A percentile compares a stretch with the other conserved stretches of the same genome.
phyloP scores from a whole-genome alignment of 2,888 invertebrate genomes.

The Troilus luridus region DNA sequence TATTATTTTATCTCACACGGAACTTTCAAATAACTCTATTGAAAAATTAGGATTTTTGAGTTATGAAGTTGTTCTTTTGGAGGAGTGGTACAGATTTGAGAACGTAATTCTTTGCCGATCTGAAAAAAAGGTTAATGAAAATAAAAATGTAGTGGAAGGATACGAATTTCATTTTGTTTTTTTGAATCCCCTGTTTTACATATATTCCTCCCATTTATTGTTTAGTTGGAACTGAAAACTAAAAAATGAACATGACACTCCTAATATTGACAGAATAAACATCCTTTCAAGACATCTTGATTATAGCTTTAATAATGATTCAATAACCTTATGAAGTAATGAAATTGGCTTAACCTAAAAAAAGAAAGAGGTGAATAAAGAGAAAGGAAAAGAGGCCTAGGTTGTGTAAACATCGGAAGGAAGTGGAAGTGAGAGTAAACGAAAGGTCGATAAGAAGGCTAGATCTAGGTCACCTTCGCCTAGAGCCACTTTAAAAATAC shows the following conservation, averaged over 20 bases:
- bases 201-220: too few relatives aligned
- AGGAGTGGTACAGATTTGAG: too few relatives aligned
- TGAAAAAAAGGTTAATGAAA: too few relatives aligned
- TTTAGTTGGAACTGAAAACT: too few relatives aligned
- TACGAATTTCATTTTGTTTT: too few relatives aligned
- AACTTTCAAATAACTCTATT: too few relatives aligned
- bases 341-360: neutral
- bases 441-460: neutral
- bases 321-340: neutral
- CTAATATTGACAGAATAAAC: neutral
- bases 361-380: neutral
- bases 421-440: neutral
- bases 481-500: neutral
- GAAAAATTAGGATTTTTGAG: too few relatives aligned
- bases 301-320: neutral
- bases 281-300: neutral
- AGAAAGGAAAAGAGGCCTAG: neutral
- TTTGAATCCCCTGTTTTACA: too few relatives aligned
- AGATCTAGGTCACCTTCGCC: constrained; percentile 2
- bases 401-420: neutral
- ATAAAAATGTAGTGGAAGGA: too few relatives aligned
- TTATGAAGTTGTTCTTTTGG: too few relatives aligned
- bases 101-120: too few relatives aligned
- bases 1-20: too few relatives aligned
- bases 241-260: neutral